Evolutionary conservation across 1,140 invertebrate genomes (phyloP), one percentile per base, ranked within the genome.

Genomic region (Pseudobourletiella spinata): DNA sequence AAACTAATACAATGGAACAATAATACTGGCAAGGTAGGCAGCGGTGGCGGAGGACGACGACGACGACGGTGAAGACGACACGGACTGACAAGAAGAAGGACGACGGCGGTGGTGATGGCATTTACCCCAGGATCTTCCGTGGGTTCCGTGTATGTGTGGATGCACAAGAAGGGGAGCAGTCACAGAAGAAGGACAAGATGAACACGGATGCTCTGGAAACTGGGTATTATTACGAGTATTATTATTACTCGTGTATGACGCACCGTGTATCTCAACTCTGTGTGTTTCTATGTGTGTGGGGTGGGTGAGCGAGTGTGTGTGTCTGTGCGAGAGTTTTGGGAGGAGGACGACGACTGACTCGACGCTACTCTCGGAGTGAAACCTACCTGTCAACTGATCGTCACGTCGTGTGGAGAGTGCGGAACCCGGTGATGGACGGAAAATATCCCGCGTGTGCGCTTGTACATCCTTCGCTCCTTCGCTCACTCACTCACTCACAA

Each of bases 331-430:
- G 44, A 18, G 18, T 48, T 8, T 39, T n/a, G 8, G 32, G 32
- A 11, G 32, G 32, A 4, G 11, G 22, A n/a, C 18, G 48, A 51
- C 48, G 24, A 51, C 48, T 51, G 48, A 51, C 48, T 51, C 26
- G 52, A 46, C 44, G 64, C 52, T 61, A 61, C 58, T 64, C 44
- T 59, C 68, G 51, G 61, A 58, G 26, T 64, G 61, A 69, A 62
- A 63, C 56, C 68, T 66, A 66, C 62, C 68, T 69, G 68, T 69
- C 68, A 69, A 69, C 68, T 69, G 63, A 64, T 69, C 68, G 64
- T 69, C 68, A 69, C 65, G 55, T 66, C 57, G 58, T 65, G 59
- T 60, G 57, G 60, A 61, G 64, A 57, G 61, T 59, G 57, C 48
- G 50, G 55, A 57, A 67, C 62, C 66, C 58, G 66, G 66, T 67